phyloP scores from a whole-genome alignment of 2,888 invertebrate genomes.

The Lumbricus terrestris region DNA sequence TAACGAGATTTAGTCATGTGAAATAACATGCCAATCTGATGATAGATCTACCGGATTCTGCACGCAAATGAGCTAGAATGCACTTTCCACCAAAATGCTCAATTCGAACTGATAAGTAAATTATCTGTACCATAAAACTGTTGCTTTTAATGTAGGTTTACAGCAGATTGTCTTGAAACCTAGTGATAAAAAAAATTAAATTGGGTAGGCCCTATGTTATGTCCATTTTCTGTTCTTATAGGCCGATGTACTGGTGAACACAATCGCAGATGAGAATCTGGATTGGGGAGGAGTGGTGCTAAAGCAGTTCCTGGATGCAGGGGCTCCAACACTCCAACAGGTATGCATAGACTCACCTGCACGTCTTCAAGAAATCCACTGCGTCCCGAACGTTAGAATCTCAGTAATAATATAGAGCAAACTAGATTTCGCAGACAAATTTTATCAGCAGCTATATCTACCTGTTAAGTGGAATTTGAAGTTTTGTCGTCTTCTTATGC shows the following conservation, averaged over 20 bases:
- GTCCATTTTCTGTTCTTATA: not conserved
- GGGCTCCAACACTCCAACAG: not conserved
- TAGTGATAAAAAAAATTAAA: too few relatives aligned
- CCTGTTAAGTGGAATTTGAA: not conserved
- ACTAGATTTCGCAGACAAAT: not conserved
- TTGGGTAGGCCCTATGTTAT: too few relatives aligned
- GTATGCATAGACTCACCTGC: not conserved
- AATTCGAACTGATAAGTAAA: too few relatives aligned
- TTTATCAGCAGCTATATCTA: not conserved
- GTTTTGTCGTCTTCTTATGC: not conserved
- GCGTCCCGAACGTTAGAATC: not conserved
- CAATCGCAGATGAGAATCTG: not conserved
- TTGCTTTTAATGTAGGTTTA: too few relatives aligned
- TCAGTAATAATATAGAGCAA: not conserved
- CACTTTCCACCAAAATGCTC: too few relatives aligned
- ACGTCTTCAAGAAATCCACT: not conserved
- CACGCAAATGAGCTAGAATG: too few relatives aligned
- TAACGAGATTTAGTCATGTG: too few relatives aligned
- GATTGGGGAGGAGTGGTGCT: not conserved
- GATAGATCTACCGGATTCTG: too few relatives aligned
- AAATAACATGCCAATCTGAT: too few relatives aligned
- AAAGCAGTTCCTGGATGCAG: not conserved
- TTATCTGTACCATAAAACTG: too few relatives aligned
- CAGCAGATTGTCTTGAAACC: too few relatives aligned
- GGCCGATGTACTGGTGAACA: slow-evolving; percentile 9